A percentile compares a stretch with the other conserved stretches of the same genome.
phyloP scores from a whole-genome alignment of 2,888 invertebrate genomes.

The Netelia inedita region DNA sequence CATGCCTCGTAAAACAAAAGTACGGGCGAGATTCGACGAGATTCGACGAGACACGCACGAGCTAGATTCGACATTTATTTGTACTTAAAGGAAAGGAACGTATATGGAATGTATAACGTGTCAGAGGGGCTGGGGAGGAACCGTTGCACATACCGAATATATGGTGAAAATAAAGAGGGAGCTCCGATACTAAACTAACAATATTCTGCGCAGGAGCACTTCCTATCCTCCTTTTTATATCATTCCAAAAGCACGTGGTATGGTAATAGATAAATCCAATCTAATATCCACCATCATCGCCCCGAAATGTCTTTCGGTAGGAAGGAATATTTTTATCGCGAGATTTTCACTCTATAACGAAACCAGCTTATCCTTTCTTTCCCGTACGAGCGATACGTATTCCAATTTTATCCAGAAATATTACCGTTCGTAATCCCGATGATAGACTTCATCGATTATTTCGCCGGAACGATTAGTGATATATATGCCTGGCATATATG shows the following conservation, averaged over 20 bases:
- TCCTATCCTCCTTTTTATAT: not conserved
- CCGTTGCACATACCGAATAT: too few relatives aligned
- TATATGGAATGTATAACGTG: too few relatives aligned
- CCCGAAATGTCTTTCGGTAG: not conserved
- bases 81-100: too few relatives aligned
- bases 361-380: conserved; percentile 1
- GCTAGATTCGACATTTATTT: too few relatives aligned
- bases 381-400: not conserved
- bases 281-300: conserved; percentile 2
- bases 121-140: too few relatives aligned
- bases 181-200: too few relatives aligned
- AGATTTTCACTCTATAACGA: not conserved
- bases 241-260: conserved; percentile 5
- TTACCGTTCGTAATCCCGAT: not conserved
- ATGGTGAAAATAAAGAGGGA: too few relatives aligned
- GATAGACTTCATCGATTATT: not conserved
- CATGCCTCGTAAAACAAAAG: too few relatives aligned
- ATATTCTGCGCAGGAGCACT: too few relatives aligned
- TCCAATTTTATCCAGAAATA: not conserved
- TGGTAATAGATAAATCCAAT: conserved; percentile 1
- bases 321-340: conserved; percentile 3
- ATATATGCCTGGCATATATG: not conserved
- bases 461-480: not conserved
- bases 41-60: too few relatives aligned
- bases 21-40: too few relatives aligned